These are phyloP conservation scores for Monoplex corrugatus DNA, from an alignment of 2,888 invertebrate genomes.

Conservation along the genomic window DNA sequence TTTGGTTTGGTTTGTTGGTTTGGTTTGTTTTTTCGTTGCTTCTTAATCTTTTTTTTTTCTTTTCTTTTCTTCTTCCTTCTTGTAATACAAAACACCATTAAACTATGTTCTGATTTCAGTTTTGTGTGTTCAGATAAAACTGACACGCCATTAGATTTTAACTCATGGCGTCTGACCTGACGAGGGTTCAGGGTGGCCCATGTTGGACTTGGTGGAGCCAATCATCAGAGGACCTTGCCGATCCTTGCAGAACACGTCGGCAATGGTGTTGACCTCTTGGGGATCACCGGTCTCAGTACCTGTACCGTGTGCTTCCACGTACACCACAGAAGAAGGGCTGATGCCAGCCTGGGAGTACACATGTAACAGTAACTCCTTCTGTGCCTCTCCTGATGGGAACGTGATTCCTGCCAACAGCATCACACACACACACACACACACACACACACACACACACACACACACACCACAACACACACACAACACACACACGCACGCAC, in stretches of 20 bases:
- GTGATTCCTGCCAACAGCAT: conserved; percentile 81
- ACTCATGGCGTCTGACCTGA: conserved; percentile 82
- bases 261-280: conserved; percentile 97
- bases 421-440: too few relatives aligned
- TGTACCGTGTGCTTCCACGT: conserved; percentile 99
- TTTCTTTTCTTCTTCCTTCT: too few relatives aligned
- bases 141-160: too few relatives aligned
- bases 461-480: too few relatives aligned
- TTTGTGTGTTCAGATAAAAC: too few relatives aligned
- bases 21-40: too few relatives aligned
- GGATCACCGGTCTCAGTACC: conserved; percentile 97
- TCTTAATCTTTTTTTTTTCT: too few relatives aligned
- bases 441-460: too few relatives aligned
- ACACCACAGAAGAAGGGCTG: conserved; percentile 91
- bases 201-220: conserved; percentile 98
- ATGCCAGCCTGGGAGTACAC: conserved; percentile 92
- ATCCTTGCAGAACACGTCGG: conserved; percentile 84
- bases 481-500: too few relatives aligned
- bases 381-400: conserved; percentile 85
- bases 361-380: conserved; percentile 87
- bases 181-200: conserved; percentile 97
- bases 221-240: conserved; percentile 88
- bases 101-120: too few relatives aligned
- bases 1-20: too few relatives aligned
- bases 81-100: too few relatives aligned